Conservation (phyloP, 1,140 invertebrate species). For the Drosophila rhopaloa region DNA sequence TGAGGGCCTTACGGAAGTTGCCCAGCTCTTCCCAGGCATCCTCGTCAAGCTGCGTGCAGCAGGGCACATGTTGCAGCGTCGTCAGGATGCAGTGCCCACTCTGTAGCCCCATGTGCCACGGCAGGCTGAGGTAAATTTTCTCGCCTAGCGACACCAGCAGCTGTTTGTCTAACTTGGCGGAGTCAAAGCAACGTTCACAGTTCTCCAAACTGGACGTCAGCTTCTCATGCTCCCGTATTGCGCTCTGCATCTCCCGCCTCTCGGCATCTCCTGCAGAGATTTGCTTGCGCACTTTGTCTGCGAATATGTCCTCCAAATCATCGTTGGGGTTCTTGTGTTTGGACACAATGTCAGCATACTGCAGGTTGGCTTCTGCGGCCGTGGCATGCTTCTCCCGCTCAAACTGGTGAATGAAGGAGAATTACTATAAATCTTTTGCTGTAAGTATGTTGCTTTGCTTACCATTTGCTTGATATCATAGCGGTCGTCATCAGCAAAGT, state of each 20-base stretch:
- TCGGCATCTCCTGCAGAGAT: slow-evolving; percentile 87
- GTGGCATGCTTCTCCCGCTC: slow-evolving; percentile 94
- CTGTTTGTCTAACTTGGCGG: slow-evolving; percentile 92
- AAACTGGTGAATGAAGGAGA: slow-evolving; percentile 87
- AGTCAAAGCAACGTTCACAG: slow-evolving; percentile 94
- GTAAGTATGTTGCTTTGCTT: slow-evolving; percentile 61
- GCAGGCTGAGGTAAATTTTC: slow-evolving; percentile 93
- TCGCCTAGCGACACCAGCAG: slow-evolving; percentile 93
- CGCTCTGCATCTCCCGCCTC: slow-evolving; percentile 88
- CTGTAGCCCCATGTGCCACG: slow-evolving; percentile 91
- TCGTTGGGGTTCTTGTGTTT: slow-evolving; percentile 89
- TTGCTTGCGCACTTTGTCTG: slow-evolving; percentile 86
- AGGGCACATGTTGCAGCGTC: slow-evolving; percentile 92
- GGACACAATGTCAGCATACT: slow-evolving; percentile 91
- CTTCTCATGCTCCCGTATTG: slow-evolving; percentile 90
- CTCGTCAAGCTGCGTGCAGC: slow-evolving; percentile 94
- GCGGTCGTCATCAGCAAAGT: slow-evolving; percentile 96
- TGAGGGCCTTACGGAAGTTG: slow-evolving; percentile 90
- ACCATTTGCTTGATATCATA: slow-evolving; percentile 94
- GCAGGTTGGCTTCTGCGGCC: slow-evolving; percentile 91
- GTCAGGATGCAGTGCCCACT: slow-evolving; percentile 95
- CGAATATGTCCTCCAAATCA: slow-evolving; percentile 95
- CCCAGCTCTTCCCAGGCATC: slow-evolving; percentile 96
- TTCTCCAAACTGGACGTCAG: slow-evolving; percentile 87
- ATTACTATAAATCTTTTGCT: neutral